Percentiles rank a stretch among this genome's conserved stretches.
These are phyloP conservation scores for Pristionchus entomophagus DNA, from an alignment of 2,888 invertebrate genomes.

Conservation along the genomic window DNA sequence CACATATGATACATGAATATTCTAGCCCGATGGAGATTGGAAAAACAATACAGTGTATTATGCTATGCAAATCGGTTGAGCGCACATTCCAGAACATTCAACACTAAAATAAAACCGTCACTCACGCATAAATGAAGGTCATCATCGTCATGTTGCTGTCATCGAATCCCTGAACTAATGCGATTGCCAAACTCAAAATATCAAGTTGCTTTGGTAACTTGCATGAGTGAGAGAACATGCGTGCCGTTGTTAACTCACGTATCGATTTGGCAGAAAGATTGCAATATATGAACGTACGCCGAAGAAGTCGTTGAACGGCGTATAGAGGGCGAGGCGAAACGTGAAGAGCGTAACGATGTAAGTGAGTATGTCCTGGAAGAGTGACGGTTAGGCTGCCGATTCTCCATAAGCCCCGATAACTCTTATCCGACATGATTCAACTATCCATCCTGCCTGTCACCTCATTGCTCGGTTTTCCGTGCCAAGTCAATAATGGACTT, in stretches of 20 bases:
- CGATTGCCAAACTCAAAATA: too few relatives aligned
- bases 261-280: not conserved
- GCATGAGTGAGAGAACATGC: too few relatives aligned
- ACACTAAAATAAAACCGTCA: not conserved
- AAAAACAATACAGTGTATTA: too few relatives aligned
- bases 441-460: too few relatives aligned
- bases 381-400: not conserved
- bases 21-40: too few relatives aligned
- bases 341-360: slow-evolving; percentile 25
- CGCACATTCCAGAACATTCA: too few relatives aligned
- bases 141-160: not conserved
- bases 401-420: not conserved
- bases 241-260: too few relatives aligned
- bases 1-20: too few relatives aligned
- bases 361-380: slow-evolving; percentile 16
- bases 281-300: not conserved
- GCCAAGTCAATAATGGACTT: not conserved
- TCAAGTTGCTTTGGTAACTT: not conserved
- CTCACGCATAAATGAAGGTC: slow-evolving; percentile 16
- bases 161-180: not conserved
- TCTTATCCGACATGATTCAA: too few relatives aligned
- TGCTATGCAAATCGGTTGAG: too few relatives aligned
- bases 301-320: slow-evolving; percentile 36
- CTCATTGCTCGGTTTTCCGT: not conserved
- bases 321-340: slow-evolving; percentile 7